Evolutionary conservation across 2,888 invertebrate genomes (phyloP).

Genomic region (Busseola fusca): DNA sequence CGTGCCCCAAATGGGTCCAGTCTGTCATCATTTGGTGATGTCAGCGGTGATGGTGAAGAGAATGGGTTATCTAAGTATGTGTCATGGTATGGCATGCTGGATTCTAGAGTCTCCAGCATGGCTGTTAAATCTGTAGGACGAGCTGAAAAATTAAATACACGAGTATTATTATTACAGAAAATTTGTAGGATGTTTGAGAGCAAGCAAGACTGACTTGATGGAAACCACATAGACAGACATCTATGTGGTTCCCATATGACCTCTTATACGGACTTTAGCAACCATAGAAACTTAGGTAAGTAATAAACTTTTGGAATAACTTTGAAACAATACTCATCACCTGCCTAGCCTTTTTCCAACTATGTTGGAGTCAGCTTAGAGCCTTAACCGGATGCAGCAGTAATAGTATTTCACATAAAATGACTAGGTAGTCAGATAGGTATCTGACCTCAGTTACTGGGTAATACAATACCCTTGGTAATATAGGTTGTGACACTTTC

Average conservation of each 20-base stretch:
- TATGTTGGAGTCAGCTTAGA: too few relatives aligned
- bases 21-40: conserved; percentile 86
- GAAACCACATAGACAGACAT: too few relatives aligned
- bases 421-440: too few relatives aligned
- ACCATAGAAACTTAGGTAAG: not conserved
- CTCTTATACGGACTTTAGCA: not conserved
- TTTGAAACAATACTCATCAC: too few relatives aligned
- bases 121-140: conserved; percentile 83
- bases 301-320: not conserved
- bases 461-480: too few relatives aligned
- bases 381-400: too few relatives aligned
- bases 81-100: conserved; percentile 81
- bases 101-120: conserved; percentile 84
- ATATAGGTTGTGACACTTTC: too few relatives aligned
- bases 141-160: conserved; percentile 71
- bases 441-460: too few relatives aligned
- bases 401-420: too few relatives aligned
- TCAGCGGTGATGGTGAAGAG: conserved; percentile 86
- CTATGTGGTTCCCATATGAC: too few relatives aligned
- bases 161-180: not conserved
- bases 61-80: conserved; percentile 87
- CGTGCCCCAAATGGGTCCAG: conserved; percentile 77
- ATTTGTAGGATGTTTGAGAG: not conserved
- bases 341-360: too few relatives aligned
- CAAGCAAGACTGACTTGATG: not conserved